Conservation (phyloP, 30 jellyfish, hydroid and myxozoan genomes). For the Hydra vulgaris region DNA sequence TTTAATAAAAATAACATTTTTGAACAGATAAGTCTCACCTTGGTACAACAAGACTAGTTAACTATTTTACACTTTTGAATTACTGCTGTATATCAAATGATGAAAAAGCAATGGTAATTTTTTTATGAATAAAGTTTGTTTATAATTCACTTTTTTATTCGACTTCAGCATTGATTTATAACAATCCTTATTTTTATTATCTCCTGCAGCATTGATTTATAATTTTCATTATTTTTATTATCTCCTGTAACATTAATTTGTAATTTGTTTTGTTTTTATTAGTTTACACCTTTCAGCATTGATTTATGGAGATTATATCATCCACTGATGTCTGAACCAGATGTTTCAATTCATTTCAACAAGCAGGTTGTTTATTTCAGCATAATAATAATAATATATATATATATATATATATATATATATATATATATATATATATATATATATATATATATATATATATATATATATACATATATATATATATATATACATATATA, state of each 20-base stretch:
- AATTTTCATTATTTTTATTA: too few relatives aligned
- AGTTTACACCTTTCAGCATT: slow-evolving; percentile 81
- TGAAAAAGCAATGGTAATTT: slow-evolving; percentile 65
- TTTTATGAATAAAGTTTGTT: too few relatives aligned
- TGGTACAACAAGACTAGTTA: slow-evolving; percentile 81
- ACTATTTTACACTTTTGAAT: slow-evolving; percentile 68
- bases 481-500: too few relatives aligned
- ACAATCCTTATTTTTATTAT: too few relatives aligned
- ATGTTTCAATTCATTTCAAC: slow-evolving; percentile 79
- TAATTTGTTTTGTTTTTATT: slow-evolving; percentile 3
- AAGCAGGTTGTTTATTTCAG: slow-evolving; percentile 46
- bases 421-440: too few relatives aligned
- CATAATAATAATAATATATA: neutral
- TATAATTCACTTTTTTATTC: too few relatives aligned
- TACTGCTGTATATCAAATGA: slow-evolving; percentile 74
- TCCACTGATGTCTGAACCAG: slow-evolving; percentile 95
- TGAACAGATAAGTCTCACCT: slow-evolving; percentile 63
- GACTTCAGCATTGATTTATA: too few relatives aligned
- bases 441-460: too few relatives aligned
- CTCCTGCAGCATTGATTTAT: too few relatives aligned
- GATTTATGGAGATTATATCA: slow-evolving; percentile 73
- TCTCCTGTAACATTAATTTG: neutral
- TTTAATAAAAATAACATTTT: too few relatives aligned
- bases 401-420: neutral
- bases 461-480: too few relatives aligned